These are phyloP conservation scores for Aselliscus stoliczkanus DNA, from an alignment of 2,797 vertebrate species.

Conservation along the genomic window DNA sequence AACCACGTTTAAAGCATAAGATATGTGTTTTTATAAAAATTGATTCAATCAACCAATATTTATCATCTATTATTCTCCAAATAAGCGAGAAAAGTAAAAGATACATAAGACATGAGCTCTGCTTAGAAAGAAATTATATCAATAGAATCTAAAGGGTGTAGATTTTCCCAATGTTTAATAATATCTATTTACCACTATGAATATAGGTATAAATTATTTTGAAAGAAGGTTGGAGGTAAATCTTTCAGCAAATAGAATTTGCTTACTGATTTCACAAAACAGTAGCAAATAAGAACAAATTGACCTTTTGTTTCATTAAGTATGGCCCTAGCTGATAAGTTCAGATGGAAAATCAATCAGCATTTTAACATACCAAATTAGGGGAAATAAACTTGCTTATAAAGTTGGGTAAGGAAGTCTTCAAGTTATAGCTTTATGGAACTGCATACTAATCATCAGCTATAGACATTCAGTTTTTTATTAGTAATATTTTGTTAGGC, in stretches of 20 bases:
- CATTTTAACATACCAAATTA: slow-evolving; percentile 36
- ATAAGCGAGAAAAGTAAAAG: not conserved
- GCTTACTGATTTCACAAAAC: not conserved
- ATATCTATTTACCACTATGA: not conserved
- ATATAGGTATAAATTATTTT: not conserved
- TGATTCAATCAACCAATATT: not conserved
- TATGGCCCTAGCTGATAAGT: not conserved
- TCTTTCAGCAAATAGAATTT: not conserved
- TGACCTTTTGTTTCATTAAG: slow-evolving; percentile 48
- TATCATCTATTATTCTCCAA: not conserved
- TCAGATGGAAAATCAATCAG: slow-evolving; percentile 38
- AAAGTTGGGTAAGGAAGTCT: not conserved
- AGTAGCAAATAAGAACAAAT: slow-evolving; percentile 25
- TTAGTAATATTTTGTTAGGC: not conserved
- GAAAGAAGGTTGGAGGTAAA: not conserved
- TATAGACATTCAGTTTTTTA: not conserved
- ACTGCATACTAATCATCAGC: not conserved
- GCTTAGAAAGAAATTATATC: not conserved
- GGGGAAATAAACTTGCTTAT: slow-evolving; percentile 36
- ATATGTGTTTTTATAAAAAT: not conserved
- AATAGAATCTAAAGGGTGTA: not conserved
- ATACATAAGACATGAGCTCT: not conserved
- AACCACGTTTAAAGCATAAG: not conserved
- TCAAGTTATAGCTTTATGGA: not conserved
- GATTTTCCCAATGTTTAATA: not conserved